Base-by-base conservation (phyloP, 2,888 invertebrate species). In the Liodrosophila aerea region DNA sequence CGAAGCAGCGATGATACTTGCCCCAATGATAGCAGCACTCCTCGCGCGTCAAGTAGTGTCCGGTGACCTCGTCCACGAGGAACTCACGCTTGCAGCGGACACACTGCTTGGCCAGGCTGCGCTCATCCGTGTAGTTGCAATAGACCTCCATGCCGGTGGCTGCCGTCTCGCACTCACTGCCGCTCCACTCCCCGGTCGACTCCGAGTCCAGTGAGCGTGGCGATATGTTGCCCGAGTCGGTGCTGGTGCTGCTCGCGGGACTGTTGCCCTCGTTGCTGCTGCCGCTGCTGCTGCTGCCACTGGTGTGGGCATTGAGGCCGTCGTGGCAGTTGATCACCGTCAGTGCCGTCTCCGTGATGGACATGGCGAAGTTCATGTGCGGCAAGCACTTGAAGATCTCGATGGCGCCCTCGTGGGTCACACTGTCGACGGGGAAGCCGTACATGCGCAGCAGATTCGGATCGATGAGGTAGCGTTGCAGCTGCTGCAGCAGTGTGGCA, bases 1-100 rank as follows among this genome's bases (percentile, higher is more conserved):
- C 68, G 15, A 56, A 83, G 54, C 64, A 71, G 0, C 83, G 83
- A 47, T 78, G 76, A n/a, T 94, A 90, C 76, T 95, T 95, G 15
- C 98, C 98, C 94, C 95, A 96, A 88, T 99, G 99, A 88, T 96
- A 96, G 12, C 92, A 87, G 90, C 99, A 99, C 56, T 92, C 91
- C 68, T 96, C 96, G 40, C 92, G 91, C 2, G 92, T 92, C 16
- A 94, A 88, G 87, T 96, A 96, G 85, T 94, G 93, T 27, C 95
- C 95, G 63, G 93, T 92, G 4, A 40, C 36, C 22, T 92, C 91
- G 69, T 93, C 92, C 60, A 96, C 93, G 78, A 92, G 91, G 89
- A 96, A 98, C 40, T 91, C 91, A 76, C 92, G 93, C 62, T 92
- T 92, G 90, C 96, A 96, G 54, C 96, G 92, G 18, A 92, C 92